A percentile compares a stretch with the other conserved stretches of the same genome.
Evolutionary conservation across 2,113 vertebrate species (phyloP).

Genomic region (Cebidichthys violaceus): DNA sequence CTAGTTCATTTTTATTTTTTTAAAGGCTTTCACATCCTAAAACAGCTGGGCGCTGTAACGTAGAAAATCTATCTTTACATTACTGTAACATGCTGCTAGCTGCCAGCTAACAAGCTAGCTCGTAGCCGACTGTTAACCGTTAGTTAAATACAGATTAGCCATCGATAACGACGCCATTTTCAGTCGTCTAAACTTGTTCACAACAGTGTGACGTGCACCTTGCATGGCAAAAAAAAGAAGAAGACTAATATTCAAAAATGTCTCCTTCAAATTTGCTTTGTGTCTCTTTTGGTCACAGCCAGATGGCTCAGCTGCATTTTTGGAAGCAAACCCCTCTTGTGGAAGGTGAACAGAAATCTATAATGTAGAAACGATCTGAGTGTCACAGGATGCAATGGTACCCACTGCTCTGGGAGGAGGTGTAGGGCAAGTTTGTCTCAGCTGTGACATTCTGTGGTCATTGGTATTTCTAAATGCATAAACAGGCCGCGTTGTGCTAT

Average conservation of each 20-base stretch:
- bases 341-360: not conserved
- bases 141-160: not conserved
- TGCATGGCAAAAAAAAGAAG: not conserved
- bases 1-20: not conserved
- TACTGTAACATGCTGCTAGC: not conserved
- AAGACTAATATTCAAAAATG: constrained; percentile 5
- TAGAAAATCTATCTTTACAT: not conserved
- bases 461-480: not conserved
- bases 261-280: not conserved
- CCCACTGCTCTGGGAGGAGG: not conserved
- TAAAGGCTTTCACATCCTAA: not conserved
- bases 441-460: not conserved
- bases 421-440: not conserved
- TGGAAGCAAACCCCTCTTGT: not conserved
- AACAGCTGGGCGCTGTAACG: not conserved
- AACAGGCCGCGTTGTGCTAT: not conserved
- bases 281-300: constrained; percentile 55
- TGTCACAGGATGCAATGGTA: not conserved
- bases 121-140: not conserved
- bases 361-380: not conserved
- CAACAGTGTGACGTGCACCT: constrained; percentile 6
- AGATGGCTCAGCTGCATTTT: constrained; percentile 4
- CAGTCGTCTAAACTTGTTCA: not conserved
- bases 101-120: not conserved
- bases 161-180: not conserved